Evolutionary conservation across 30 jellyfish, hydroid and myxozoan species (phyloP), one percentile per base, ranked within the genome.

Genomic region (Aurelia sp.): DNA sequence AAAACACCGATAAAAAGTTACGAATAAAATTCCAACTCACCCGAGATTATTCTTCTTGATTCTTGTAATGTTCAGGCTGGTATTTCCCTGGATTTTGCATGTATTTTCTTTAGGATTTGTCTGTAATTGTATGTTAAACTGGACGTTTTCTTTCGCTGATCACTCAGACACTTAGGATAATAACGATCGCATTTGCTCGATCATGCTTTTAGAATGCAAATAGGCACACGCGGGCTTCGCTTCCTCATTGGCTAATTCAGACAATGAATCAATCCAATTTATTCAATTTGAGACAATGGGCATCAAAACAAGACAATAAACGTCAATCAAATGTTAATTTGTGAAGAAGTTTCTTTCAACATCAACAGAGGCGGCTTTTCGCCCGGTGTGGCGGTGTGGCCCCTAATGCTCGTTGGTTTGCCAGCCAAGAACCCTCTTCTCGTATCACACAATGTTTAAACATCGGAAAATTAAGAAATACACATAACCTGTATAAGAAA

Each of bases 141-240:
- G 82, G 58, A 75, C 24, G 41, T 67, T 60, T 83, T 53, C 40
- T 55, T 67, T 44, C 1, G 2, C 55, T 44, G 55, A 44, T 44
- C 55, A 44, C 15, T 79, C 92, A 83, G 92, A 83, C 92, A 83
- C 63, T 83, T 63, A 62, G 76, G 84, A 83, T 83, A 83, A 83
- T 83, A 71, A 67, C 79, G 65, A 75, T 64, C 92, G 86, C 86
- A 35, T 73, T 83, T 83, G 92, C 72, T 63, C 80, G 76, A 83
- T 71, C 92, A 83, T 83, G 92, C 92, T 75, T 83, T 83, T 71
- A 77, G 92, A 83, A 70, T 81, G 91, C 91, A 81, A 81, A 67
- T 61, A 80, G 90, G 82, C 80, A 83, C 92, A 83, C 92, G 92
- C 92, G 92, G 92, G 92, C 72, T 83, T 85, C 38, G 72, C 62